These are phyloP conservation scores for Onthophagus taurus DNA, from an alignment of 1,140 invertebrate genomes.

Conservation along the genomic window DNA sequence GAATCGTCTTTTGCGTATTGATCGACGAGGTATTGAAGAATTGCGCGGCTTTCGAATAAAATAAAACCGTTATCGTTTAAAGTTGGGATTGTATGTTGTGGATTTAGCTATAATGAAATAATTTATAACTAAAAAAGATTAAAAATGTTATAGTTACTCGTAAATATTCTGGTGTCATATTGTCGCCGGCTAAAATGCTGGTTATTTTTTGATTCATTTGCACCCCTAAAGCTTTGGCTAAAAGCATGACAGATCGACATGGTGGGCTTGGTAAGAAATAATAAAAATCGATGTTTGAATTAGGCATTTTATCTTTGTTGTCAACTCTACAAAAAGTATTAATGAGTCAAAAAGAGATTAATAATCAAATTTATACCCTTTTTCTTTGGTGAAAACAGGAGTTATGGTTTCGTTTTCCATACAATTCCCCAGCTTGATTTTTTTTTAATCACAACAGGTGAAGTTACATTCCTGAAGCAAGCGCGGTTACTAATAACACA, in stretches of 20 bases:
- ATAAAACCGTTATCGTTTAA: constrained; percentile 27
- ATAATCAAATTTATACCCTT: constrained; percentile 3
- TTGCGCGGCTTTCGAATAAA: constrained; percentile 35
- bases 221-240: constrained; percentile 38
- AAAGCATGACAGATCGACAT: constrained; percentile 38
- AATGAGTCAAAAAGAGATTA: background rate
- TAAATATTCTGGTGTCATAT: constrained; percentile 8
- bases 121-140: background rate
- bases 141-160: constrained; percentile 2
- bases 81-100: constrained; percentile 24
- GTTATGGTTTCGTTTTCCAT: constrained; percentile 10
- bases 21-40: constrained; percentile 41
- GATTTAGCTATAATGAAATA: constrained; percentile 38
- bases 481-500: too few relatives aligned
- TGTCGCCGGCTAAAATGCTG: constrained; percentile 26
- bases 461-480: too few relatives aligned
- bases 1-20: constrained; percentile 40
- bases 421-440: constrained; percentile 10
- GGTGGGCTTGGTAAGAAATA: constrained; percentile 38
- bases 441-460: background rate
- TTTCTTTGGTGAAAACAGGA: constrained; percentile 3
- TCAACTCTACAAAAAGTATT: background rate
- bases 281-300: constrained; percentile 35
- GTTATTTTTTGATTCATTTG: constrained; percentile 36
- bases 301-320: constrained; percentile 1